Base-by-base conservation (phyloP, 2,888 invertebrate species). In the Herminia tarsipennalis region DNA sequence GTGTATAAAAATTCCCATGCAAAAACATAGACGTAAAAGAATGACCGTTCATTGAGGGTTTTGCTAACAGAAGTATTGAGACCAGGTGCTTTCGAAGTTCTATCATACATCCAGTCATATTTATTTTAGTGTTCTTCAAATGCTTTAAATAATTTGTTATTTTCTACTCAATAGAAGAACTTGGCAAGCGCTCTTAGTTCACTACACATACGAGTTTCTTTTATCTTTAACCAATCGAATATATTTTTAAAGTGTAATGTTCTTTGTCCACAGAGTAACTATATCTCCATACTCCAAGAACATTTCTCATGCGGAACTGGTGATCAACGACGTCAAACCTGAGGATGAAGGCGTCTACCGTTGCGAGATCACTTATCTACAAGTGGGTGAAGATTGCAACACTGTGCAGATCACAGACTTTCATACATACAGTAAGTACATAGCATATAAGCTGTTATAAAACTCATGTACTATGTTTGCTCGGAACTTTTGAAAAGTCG, bases 361-460 rank as follows among this genome's bases (percentile, higher is more conserved):
- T 66, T 97, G 96, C 70, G 96, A 96, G 83, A 95, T 96, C 74
- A 96, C 96, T 0, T 96, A 96, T 80, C 86, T 96, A 13, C 95
- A 95, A 72, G 96, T 96, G 0, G 93, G 94, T 0, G 96, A 96
- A 61, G 94, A 94, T 74, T 96, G 96, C 83, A 95, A 95, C 77
- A 95, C 95, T 5, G 95, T 96, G 16, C 96, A 96, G 79, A 94
- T 95, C 77, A 95, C 96, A 52, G 95, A 95, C 73, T 94, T 96
- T 66, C 94, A 94, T 56, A 95, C 96, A 2, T 93, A 95, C 78
- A 95, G 96, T 96, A 84, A 95, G 95, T 94, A 10, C 10, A 29
- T 50, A 47, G 41, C 34, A 2, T n/a, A 6, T 38, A 25, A 18
- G 30, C n/a, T n/a, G n/a, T n/a, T 4, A 17, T 18, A 2, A 2